Conservation (phyloP, 2,113 vertebrate species). For the Nannobrachium achirus region DNA sequence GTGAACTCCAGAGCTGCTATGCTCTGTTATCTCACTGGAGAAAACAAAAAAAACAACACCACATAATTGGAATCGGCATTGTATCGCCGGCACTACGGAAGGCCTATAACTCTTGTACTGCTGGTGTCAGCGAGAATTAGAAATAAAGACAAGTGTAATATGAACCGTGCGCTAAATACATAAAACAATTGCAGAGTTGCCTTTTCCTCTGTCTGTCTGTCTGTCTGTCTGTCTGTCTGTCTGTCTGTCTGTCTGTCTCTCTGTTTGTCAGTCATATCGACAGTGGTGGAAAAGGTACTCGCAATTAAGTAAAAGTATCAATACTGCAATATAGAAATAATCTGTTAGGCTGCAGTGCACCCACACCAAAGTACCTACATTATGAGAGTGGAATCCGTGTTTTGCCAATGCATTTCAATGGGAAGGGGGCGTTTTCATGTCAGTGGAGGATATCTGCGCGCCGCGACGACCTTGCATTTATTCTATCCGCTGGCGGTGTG, state of each 20-base stretch:
- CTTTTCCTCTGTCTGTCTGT: constrained; percentile 1
- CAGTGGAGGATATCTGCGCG: too few relatives aligned
- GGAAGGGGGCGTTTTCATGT: too few relatives aligned
- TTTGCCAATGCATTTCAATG: too few relatives aligned
- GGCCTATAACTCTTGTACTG: constrained; percentile 48
- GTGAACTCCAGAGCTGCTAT: constrained; percentile 39
- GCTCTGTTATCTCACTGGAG: constrained; percentile 52
- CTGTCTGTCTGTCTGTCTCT: background rate
- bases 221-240: background rate
- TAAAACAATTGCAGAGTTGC: too few relatives aligned
- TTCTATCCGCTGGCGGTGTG: constrained; percentile 36
- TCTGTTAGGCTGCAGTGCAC: too few relatives aligned
- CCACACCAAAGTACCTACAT: too few relatives aligned
- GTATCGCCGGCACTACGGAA: constrained; percentile 53
- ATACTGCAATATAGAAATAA: too few relatives aligned
- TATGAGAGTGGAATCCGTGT: too few relatives aligned
- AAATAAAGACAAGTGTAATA: constrained; percentile 37
- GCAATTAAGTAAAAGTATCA: too few relatives aligned
- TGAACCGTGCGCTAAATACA: background rate
- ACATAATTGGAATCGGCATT: constrained; percentile 63
- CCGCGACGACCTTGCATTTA: background rate
- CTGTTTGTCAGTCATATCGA: background rate
- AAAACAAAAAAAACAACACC: constrained; percentile 39
- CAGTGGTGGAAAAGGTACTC: too few relatives aligned
- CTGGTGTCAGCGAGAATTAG: constrained; percentile 48